phyloP scores from a whole-genome alignment of 1,140 invertebrate species.

The Marisa cornuarietis region DNA sequence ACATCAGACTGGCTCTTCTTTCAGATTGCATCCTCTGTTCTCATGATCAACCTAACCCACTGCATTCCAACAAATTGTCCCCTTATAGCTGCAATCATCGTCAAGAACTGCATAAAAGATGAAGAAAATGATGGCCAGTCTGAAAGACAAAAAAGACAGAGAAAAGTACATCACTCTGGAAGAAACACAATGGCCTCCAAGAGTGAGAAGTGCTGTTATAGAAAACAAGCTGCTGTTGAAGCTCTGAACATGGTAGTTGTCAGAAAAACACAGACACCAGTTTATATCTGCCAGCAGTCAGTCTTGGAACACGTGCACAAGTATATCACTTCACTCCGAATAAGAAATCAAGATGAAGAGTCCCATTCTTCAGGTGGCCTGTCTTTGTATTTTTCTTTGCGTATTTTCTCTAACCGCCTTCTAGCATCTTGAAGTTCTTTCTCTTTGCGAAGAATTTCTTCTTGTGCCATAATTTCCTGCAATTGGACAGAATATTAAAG shows the following conservation, averaged over 20 bases:
- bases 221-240: not conserved
- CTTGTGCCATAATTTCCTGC: slow-evolving; percentile 68
- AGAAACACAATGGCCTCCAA: not conserved
- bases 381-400: slow-evolving; percentile 65
- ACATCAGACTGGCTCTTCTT: no score
- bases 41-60: no score
- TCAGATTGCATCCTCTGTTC: no score
- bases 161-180: not conserved
- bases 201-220: not conserved
- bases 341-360: slow-evolving; percentile 31
- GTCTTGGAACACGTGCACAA: not conserved
- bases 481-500: not conserved
- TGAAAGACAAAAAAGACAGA: no score
- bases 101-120: no score
- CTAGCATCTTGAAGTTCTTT: slow-evolving; percentile 92
- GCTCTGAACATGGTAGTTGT: not conserved
- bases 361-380: slow-evolving; percentile 47
- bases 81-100: no score
- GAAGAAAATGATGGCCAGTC: no score
- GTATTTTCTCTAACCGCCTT: slow-evolving; percentile 76
- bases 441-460: slow-evolving; percentile 90
- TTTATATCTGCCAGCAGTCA: not conserved
- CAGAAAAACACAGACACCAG: not conserved
- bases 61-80: no score
- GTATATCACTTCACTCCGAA: not conserved